A percentile compares a stretch with the other conserved stretches of the same genome.
Evolutionary conservation across 2,888 invertebrate species (phyloP).

Genomic region (Oligia latruncula): DNA sequence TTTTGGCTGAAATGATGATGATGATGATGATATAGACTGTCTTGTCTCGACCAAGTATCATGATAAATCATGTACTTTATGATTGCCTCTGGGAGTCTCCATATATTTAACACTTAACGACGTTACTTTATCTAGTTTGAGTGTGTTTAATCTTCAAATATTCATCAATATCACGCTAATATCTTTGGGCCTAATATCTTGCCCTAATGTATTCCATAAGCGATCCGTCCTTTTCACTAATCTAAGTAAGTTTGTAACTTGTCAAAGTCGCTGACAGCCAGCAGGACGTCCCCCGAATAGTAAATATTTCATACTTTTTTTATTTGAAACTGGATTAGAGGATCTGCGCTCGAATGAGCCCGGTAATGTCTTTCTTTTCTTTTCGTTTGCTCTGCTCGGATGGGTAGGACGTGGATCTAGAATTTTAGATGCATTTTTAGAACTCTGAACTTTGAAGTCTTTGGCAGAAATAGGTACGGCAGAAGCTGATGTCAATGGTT

Average conservation of each 20-base stretch:
- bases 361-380: slow-evolving; percentile 44
- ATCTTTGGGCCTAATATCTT: slow-evolving; percentile 15
- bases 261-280: slow-evolving; percentile 57
- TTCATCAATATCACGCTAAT: slow-evolving; percentile 39
- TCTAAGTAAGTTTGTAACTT: slow-evolving; percentile 65
- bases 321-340: slow-evolving; percentile 40
- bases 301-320: slow-evolving; percentile 58
- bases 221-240: slow-evolving; percentile 63
- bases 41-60: neutral
- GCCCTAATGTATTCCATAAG: slow-evolving; percentile 52
- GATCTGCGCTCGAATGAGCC: slow-evolving; percentile 31
- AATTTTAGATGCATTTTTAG: slow-evolving; percentile 1
- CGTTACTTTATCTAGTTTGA: slow-evolving; percentile 10
- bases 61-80: slow-evolving; percentile 26
- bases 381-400: slow-evolving; percentile 18
- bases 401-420: neutral
- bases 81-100: neutral
- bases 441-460: neutral
- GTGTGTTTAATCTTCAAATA: slow-evolving; percentile 36
- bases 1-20: no score
- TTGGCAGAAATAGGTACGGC: neutral
- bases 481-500: neutral
- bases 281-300: slow-evolving; percentile 60
- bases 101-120: slow-evolving; percentile 35
- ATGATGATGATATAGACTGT: neutral